Evolutionary conservation across 2,797 vertebrate genomes (phyloP).

Genomic region (Odontamblyopus rebecca): DNA sequence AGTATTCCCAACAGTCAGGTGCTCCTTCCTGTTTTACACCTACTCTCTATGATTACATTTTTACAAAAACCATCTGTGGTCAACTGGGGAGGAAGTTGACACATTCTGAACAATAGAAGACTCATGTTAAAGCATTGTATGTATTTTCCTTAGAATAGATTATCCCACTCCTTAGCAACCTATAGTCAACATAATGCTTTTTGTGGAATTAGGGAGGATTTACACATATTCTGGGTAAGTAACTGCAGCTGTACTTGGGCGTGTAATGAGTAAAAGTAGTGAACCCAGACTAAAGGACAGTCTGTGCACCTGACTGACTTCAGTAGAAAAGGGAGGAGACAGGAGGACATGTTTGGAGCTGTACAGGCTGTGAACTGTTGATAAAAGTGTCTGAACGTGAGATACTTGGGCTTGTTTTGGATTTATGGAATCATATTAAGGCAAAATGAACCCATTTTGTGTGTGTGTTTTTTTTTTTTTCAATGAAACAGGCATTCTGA

Average conservation of each 20-base stretch:
- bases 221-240: neutral
- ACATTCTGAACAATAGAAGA: neutral
- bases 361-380: neutral
- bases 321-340: neutral
- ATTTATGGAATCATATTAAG: neutral
- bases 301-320: conserved; percentile 1
- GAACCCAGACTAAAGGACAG: conserved; percentile 5
- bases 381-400: neutral
- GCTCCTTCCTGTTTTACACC: conserved; percentile 6
- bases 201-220: neutral
- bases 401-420: neutral
- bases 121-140: neutral
- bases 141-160: too few species aligned
- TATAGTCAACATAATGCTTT: too few species aligned
- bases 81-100: neutral
- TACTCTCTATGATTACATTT: conserved; percentile 33
- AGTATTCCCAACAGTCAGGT: conserved; percentile 10
- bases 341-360: neutral
- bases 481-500: too few species aligned
- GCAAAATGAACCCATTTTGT: neutral
- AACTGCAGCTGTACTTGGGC: neutral
- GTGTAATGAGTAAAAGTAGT: conserved; percentile 5
- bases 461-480: too few species aligned
- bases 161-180: neutral
- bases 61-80: neutral